Evolutionary conservation across 1,140 invertebrate genomes (phyloP).

Genomic region (Musca domestica): DNA sequence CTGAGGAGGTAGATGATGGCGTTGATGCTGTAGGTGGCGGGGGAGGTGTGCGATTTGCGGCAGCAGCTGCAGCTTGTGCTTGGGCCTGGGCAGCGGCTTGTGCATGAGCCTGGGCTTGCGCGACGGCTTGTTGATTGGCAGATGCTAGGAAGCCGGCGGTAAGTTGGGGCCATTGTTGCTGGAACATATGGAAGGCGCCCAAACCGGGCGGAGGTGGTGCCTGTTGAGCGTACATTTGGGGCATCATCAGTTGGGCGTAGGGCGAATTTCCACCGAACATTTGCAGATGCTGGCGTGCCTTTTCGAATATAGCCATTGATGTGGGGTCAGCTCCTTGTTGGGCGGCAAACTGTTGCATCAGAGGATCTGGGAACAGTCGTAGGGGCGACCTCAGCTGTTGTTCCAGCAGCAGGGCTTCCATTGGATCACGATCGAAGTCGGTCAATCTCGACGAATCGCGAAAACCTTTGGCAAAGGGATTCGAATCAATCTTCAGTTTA

Average conservation of each 20-base stretch:
- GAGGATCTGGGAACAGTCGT: slow-evolving; percentile 59
- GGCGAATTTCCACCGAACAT: slow-evolving; percentile 58
- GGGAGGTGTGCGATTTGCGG: slow-evolving; percentile 39
- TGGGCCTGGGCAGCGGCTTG: slow-evolving; percentile 36
- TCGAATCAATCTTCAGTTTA: slow-evolving; percentile 94
- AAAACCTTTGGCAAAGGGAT: slow-evolving; percentile 95
- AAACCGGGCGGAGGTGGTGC: slow-evolving; percentile 45
- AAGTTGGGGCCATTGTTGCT: slow-evolving; percentile 53
- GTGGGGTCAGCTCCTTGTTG: slow-evolving; percentile 60
- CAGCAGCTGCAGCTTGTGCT: slow-evolving; percentile 32
- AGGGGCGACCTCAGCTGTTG: slow-evolving; percentile 65
- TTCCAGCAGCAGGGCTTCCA: slow-evolving; percentile 66
- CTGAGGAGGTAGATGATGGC: slow-evolving; percentile 49
- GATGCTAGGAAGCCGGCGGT: slow-evolving; percentile 51
- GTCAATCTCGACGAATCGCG: slow-evolving; percentile 90
- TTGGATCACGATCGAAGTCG: slow-evolving; percentile 82
- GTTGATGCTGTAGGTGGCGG: slow-evolving; percentile 50
- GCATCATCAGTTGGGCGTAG: slow-evolving; percentile 52
- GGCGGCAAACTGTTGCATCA: slow-evolving; percentile 57
- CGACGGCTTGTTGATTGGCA: slow-evolving; percentile 50
- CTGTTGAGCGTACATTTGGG: slow-evolving; percentile 49
- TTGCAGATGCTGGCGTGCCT: slow-evolving; percentile 62
- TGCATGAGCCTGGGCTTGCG: slow-evolving; percentile 41
- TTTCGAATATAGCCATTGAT: slow-evolving; percentile 62
- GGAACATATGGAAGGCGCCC: slow-evolving; percentile 52